phyloP scores from a whole-genome alignment of 2,113 vertebrate genomes.

The Astur gentilis region DNA sequence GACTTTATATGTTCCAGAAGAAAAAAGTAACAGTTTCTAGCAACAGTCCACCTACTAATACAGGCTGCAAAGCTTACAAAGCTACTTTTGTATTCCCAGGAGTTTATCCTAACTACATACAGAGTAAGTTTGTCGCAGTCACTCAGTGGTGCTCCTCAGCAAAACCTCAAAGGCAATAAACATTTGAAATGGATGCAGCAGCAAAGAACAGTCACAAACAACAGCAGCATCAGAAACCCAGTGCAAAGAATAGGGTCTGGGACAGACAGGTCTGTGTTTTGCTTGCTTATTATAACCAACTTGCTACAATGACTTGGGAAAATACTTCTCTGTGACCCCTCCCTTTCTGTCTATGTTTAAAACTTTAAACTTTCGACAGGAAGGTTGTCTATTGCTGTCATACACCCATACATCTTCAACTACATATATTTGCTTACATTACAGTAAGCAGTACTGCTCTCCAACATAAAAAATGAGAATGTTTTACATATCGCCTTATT shows the following conservation, averaged over 20 bases:
- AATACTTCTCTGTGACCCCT: not conserved
- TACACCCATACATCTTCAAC: not conserved
- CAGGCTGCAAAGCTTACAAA: not conserved
- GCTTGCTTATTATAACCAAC: not conserved
- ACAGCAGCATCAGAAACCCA: not conserved
- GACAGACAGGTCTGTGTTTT: not conserved
- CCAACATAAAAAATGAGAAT: not conserved
- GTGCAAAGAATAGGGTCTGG: not conserved
- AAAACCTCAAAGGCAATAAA: not conserved
- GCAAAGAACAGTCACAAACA: not conserved
- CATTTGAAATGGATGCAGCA: not conserved
- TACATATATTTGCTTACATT: not conserved
- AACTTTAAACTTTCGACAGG: not conserved
- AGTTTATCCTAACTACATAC: not conserved
- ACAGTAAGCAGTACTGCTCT: not conserved
- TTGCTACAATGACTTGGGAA: not conserved
- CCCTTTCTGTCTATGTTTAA: not conserved
- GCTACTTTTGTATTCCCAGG: not conserved
- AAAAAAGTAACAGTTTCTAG: not conserved
- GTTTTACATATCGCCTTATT: not conserved
- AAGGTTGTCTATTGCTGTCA: not conserved
- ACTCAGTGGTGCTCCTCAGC: not conserved
- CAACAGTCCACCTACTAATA: not conserved
- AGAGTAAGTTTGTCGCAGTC: not conserved
- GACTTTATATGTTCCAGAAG: not conserved